A percentile compares a stretch with the other conserved stretches of the same genome.
phyloP scores from a whole-genome alignment of 2,797 vertebrate species.

The Sparidentex hasta region DNA sequence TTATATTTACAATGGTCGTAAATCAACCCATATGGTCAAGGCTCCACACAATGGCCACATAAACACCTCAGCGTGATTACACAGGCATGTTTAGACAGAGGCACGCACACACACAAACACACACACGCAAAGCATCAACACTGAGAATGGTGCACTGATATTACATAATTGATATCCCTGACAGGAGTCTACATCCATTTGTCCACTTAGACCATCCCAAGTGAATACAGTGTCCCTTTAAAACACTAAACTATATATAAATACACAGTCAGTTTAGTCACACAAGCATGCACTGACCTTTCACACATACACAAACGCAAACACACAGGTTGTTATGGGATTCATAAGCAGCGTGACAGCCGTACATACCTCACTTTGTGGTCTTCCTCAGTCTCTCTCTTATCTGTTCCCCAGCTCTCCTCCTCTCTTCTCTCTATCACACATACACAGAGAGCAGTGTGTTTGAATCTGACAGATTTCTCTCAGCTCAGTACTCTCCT shows the following conservation, averaged over 20 bases:
- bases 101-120: constrained; percentile 13
- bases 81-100: constrained; percentile 54
- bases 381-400: constrained; percentile 69
- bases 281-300: constrained; percentile 33
- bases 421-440: constrained; percentile 62
- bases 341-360: constrained; percentile 63
- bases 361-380: constrained; percentile 85
- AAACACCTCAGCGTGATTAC: constrained; percentile 66
- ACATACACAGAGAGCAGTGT: constrained; percentile 71
- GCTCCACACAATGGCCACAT: constrained; percentile 73
- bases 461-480: constrained; percentile 88
- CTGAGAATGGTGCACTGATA: constrained; percentile 73
- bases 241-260: constrained; percentile 55
- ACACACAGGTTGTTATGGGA: constrained; percentile 56
- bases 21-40: constrained; percentile 68
- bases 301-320: constrained; percentile 21
- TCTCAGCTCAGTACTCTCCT: constrained; percentile 79
- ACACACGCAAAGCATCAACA: constrained; percentile 43
- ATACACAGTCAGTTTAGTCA: constrained; percentile 59
- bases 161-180: constrained; percentile 82
- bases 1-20: constrained; percentile 65
- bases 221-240: constrained; percentile 45
- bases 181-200: constrained; percentile 67
- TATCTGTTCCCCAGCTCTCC: constrained; percentile 60
- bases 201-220: constrained; percentile 61